Evolutionary conservation across 2,113 vertebrate genomes (phyloP).

Genomic region (Tretioscincus oriximinensis): DNA sequence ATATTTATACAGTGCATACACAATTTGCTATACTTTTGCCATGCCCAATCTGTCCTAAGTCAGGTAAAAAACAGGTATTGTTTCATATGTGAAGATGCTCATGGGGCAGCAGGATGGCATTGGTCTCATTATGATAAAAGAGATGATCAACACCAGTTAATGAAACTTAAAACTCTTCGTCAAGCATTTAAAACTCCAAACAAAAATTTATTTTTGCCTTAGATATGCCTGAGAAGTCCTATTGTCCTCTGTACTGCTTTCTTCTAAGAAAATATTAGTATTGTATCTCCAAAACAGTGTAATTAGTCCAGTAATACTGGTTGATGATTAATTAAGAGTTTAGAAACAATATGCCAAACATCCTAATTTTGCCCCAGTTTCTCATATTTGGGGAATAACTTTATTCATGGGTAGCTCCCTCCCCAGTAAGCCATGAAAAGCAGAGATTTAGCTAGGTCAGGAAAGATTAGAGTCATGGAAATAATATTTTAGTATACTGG

Average conservation of each 20-base stretch:
- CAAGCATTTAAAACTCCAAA: background rate
- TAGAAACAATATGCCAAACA: background rate
- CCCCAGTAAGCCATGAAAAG: background rate
- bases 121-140: conserved; percentile 22
- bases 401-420: background rate
- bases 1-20: background rate
- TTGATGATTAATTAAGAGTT: background rate
- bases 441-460: background rate
- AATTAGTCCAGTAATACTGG: background rate
- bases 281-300: background rate
- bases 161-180: conserved; percentile 35
- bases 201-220: background rate
- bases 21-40: background rate
- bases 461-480: background rate
- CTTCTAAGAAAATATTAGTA: too few species aligned
- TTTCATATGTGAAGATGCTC: conserved; percentile 29
- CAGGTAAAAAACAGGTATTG: conserved; percentile 33
- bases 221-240: background rate
- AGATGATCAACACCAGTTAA: conserved; percentile 26
- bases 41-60: conserved; percentile 45
- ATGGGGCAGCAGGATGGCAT: conserved; percentile 25
- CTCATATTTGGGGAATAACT: background rate
- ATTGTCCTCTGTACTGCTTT: too few species aligned
- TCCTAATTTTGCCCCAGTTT: background rate
- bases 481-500: background rate